Conservation (phyloP, 2,113 vertebrate species). For the Datnioides undecimradiatus region DNA sequence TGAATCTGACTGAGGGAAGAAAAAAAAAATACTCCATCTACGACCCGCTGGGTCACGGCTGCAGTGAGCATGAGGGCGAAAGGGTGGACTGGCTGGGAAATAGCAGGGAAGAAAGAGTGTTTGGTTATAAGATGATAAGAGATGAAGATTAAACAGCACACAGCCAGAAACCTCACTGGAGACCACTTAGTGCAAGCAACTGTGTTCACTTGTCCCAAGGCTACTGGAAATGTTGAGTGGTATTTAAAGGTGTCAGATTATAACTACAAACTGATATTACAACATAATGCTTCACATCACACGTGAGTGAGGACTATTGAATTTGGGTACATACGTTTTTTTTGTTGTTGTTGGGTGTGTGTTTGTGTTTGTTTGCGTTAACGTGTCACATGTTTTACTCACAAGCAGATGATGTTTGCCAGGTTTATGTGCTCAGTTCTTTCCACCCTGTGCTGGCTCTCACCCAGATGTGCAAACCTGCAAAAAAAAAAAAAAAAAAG, state of each 20-base stretch:
- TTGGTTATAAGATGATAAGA: not conserved
- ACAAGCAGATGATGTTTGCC: slow-evolving; percentile 90
- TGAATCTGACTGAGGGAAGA: not conserved
- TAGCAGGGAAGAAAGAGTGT: not conserved
- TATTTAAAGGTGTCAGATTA: not conserved
- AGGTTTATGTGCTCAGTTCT: slow-evolving; percentile 80
- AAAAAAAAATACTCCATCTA: not conserved
- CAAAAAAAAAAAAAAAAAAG: slow-evolving; percentile 3
- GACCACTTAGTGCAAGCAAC: slow-evolving; percentile 32
- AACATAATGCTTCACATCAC: not conserved
- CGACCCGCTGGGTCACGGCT: not conserved
- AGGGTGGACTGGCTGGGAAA: slow-evolving; percentile 7
- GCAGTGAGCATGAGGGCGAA: not conserved
- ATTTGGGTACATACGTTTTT: slow-evolving; percentile 1
- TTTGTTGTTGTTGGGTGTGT: too few relatives aligned
- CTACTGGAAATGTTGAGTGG: slow-evolving; percentile 27
- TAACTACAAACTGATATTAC: slow-evolving; percentile 8
- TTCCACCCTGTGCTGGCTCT: slow-evolving; percentile 91
- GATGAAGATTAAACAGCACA: slow-evolving; percentile 28
- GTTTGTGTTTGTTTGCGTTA: not conserved
- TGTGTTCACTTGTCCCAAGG: slow-evolving; percentile 13
- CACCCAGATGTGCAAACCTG: slow-evolving; percentile 94
- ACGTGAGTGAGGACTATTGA: slow-evolving; percentile 27
- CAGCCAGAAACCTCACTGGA: slow-evolving; percentile 22
- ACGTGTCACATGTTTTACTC: slow-evolving; percentile 79